Evolutionary conservation across 2,113 vertebrate genomes (phyloP), one percentile per base, ranked within the genome.

Genomic region (Sebastes fasciatus): DNA sequence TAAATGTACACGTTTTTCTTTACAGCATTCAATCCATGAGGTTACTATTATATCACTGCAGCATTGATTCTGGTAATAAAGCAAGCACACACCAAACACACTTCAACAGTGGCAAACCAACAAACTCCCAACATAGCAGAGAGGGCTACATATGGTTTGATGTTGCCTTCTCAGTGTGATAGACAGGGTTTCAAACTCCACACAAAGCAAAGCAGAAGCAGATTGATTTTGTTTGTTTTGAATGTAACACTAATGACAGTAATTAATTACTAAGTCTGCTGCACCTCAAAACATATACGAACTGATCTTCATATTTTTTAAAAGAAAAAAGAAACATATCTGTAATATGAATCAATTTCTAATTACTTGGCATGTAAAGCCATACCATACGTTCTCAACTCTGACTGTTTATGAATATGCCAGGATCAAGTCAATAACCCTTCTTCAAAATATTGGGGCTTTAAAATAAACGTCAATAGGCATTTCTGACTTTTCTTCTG

Each of bases 141-240:
- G 75, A 85, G 84, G 88, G 89, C 85, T 84, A 80, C 90, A 92
- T 79, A 80, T 87, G 73, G 83, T 88, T 91, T 90, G 80, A 91
- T 77, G 85, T 80, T 82, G 88, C 79, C 83, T 88, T 85, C 63
- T 89, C 74, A 77, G 45, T 40, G 68, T 62, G 75, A 86, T 54
- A 80, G 80, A 86, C 80, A 86, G 74, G 69, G 75, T 69, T 71
- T 86, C 82, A 86, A 87, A 92, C 81, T 84, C 79, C 87, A 93
- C 83, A 91, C 81, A 72, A 94, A 92, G 92, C 93, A 80, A 94
- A 94, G 94, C 94, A 83, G 86, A 83, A 81, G 88, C 84, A 51
- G 49, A 40, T 3, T 71, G 60, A 57, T 68, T 48, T 46, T 55
- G 26, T 83, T 76, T 74, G 26, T 54, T 45, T 54, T 66, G 48